A percentile compares a stretch with the other conserved stretches of the same genome.
phyloP scores from a whole-genome alignment of 1,140 invertebrate species.

The Euura lappo region DNA sequence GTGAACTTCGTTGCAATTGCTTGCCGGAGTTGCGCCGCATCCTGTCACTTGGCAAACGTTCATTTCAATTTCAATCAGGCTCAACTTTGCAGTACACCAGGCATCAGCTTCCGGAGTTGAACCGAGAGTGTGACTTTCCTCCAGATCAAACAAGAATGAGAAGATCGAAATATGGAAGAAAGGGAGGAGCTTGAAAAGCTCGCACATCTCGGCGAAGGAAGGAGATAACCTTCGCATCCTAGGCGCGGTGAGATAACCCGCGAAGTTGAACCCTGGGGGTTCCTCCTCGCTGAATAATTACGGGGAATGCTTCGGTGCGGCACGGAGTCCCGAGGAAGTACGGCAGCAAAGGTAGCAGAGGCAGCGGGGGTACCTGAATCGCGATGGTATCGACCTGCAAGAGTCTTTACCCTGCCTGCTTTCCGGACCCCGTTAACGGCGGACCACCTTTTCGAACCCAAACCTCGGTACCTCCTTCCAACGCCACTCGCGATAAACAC shows the following conservation, averaged over 20 bases:
- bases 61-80: background rate
- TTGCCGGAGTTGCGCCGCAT: background rate
- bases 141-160: too few relatives aligned
- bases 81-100: background rate
- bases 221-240: slow-evolving; percentile 49
- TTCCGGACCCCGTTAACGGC: slow-evolving; percentile 5
- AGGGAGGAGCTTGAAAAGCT: too few relatives aligned
- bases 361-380: slow-evolving; percentile 43
- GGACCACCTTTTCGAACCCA: slow-evolving; percentile 11
- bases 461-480: background rate
- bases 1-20: too few relatives aligned
- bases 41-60: background rate
- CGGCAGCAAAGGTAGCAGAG: slow-evolving; percentile 21
- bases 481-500: background rate
- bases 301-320: slow-evolving; percentile 40
- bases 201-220: background rate
- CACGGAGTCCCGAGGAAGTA: slow-evolving; percentile 9
- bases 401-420: slow-evolving; percentile 33
- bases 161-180: too few relatives aligned
- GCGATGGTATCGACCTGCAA: slow-evolving; percentile 44
- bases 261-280: slow-evolving; percentile 49
- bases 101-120: too few relatives aligned
- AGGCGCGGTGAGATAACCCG: slow-evolving; percentile 57
- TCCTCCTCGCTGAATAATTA: slow-evolving; percentile 60
- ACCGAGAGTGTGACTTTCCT: too few relatives aligned